These are phyloP conservation scores for pig (Sus scrofa) DNA, from an alignment of 2,113 vertebrate species.

Conservation along the genomic window T2T-Sscrofa CM000813.6:18251001-18251500, in stretches of 20 bases:
- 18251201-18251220: slow-evolving; percentile 83
- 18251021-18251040: slow-evolving; percentile 87
- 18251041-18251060: slow-evolving; percentile 91
- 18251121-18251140: slow-evolving; percentile 53
- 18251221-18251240: slow-evolving; percentile 77
- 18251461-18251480: slow-evolving; percentile 55
- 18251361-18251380: slow-evolving; percentile 47
- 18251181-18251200: slow-evolving; percentile 86
- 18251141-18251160: slow-evolving; percentile 62
- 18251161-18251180: not conserved
- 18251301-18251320: slow-evolving; percentile 77
- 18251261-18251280: slow-evolving; percentile 67
- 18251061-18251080: slow-evolving; percentile 90
- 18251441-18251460: slow-evolving; percentile 50
- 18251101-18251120: slow-evolving; percentile 83
- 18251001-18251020: slow-evolving; percentile 70
- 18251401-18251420: slow-evolving; percentile 37
- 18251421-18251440: not conserved
- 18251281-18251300: slow-evolving; percentile 81
- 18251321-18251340: slow-evolving; percentile 61
- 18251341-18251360: not conserved
- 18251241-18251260: slow-evolving; percentile 58
- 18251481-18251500: slow-evolving; percentile 60
- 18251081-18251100: slow-evolving; percentile 80
- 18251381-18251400: not conserved